A percentile compares a stretch with the other conserved stretches of the same genome.
Conservation (phyloP, 35 echinoderm and acorn worm species). For the Diadema setosum region DNA sequence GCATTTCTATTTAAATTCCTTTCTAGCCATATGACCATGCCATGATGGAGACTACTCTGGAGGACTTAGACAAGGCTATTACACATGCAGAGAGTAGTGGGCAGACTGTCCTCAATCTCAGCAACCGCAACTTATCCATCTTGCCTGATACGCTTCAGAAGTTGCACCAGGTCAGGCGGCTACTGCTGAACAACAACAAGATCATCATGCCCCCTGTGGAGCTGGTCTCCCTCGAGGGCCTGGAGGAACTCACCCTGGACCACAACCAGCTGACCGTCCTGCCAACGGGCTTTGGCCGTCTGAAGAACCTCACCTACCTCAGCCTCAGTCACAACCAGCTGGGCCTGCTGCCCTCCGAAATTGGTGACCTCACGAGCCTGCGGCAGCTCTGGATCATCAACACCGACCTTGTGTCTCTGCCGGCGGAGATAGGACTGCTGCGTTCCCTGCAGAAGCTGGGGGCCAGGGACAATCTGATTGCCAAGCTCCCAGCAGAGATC, state of each 20-base stretch:
- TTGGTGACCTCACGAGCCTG: conserved; percentile 81
- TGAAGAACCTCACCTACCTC: conserved; percentile 74
- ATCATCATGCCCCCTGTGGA: conserved; percentile 90
- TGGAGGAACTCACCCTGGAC: conserved; percentile 82
- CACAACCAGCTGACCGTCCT: conserved; percentile 84
- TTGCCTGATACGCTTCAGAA: conserved; percentile 66
- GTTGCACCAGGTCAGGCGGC: conserved; percentile 52
- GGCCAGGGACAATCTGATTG: conserved; percentile 74
- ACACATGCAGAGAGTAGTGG: neutral
- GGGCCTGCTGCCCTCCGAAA: conserved; percentile 77
- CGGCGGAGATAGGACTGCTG: conserved; percentile 74
- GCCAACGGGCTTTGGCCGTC: conserved; percentile 76
- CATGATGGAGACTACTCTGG: neutral
- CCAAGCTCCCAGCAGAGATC: conserved; percentile 57
- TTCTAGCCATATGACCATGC: too few relatives aligned
- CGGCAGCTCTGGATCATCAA: conserved; percentile 76
- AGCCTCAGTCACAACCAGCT: conserved; percentile 89
- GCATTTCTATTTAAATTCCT: too few relatives aligned
- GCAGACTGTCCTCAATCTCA: conserved; percentile 66
- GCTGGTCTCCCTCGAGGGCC: conserved; percentile 46
- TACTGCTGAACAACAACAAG: conserved; percentile 88
- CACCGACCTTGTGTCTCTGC: conserved; percentile 53
- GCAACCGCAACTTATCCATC: conserved; percentile 62
- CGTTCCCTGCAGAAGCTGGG: conserved; percentile 65
- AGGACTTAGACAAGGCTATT: conserved; percentile 36